Percentiles rank a stretch among this genome's conserved stretches.
These are phyloP conservation scores for Brachycybe producta DNA, from an alignment of 2,888 invertebrate genomes.

Conservation along the genomic window DNA sequence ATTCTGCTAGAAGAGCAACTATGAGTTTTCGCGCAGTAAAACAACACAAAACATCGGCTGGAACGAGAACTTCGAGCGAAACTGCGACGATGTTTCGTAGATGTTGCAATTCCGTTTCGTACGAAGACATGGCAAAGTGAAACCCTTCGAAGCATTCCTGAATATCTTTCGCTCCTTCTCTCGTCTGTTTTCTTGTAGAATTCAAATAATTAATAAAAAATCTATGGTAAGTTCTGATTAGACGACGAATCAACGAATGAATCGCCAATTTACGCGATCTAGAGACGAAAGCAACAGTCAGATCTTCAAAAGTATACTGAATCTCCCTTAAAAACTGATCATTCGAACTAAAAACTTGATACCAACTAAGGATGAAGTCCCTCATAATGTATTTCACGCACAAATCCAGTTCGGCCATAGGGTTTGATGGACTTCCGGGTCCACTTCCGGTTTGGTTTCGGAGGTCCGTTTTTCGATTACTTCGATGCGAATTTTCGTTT, in stretches of 20 bases:
- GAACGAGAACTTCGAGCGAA: slow-evolving; percentile 18
- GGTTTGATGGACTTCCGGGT: too few relatives aligned
- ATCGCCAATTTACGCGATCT: slow-evolving; percentile 16
- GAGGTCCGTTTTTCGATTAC: too few relatives aligned
- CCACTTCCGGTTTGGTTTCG: too few relatives aligned
- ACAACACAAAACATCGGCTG: slow-evolving; percentile 18
- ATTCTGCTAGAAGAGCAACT: slow-evolving; percentile 13
- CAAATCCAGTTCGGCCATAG: slow-evolving; percentile 9
- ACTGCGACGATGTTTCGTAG: slow-evolving; percentile 17
- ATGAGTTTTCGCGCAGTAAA: slow-evolving; percentile 10
- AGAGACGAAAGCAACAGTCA: slow-evolving; percentile 18
- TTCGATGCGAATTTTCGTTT: too few relatives aligned
- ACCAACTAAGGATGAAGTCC: slow-evolving; percentile 18
- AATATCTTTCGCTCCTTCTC: not conserved
- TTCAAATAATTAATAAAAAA: slow-evolving; percentile 15
- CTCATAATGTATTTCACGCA: slow-evolving; percentile 16
- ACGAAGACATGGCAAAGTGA: slow-evolving; percentile 14
- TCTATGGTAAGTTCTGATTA: slow-evolving; percentile 14
- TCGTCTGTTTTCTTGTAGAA: too few relatives aligned
- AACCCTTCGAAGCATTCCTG: slow-evolving; percentile 12
- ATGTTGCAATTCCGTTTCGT: slow-evolving; percentile 14
- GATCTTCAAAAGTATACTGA: slow-evolving; percentile 18
- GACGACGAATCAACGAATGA: slow-evolving; percentile 3
- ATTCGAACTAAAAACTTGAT: slow-evolving; percentile 16
- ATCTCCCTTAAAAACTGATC: slow-evolving; percentile 19